Evolutionary conservation across 1,140 invertebrate genomes (phyloP).

Genomic region (Eufriesea mexicana): DNA sequence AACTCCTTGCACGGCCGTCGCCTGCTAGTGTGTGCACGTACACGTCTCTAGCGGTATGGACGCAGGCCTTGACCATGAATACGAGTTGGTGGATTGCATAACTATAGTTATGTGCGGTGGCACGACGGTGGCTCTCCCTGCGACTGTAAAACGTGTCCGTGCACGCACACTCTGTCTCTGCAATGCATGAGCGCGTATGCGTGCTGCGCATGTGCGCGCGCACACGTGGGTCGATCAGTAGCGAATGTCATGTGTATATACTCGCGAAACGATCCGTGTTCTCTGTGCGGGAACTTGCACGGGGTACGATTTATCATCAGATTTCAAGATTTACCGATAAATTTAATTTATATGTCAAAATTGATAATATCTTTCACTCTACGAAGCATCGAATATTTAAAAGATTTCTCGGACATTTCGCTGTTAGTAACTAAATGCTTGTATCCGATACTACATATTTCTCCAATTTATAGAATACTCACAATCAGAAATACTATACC

Average conservation of each 20-base stretch:
- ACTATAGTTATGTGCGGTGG: constrained; percentile 73
- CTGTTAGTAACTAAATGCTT: too few relatives aligned
- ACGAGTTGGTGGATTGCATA: constrained; percentile 76
- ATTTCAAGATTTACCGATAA: too few relatives aligned
- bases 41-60: constrained; percentile 54
- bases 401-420: too few relatives aligned
- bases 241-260: constrained; percentile 21
- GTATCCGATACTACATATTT: too few relatives aligned
- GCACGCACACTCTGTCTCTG: not conserved
- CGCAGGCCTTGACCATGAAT: constrained; percentile 78
- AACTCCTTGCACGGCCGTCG: constrained; percentile 1
- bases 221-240: constrained; percentile 56
- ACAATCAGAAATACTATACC: too few relatives aligned
- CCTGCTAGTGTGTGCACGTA: constrained; percentile 5
- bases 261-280: not conserved
- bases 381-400: too few relatives aligned
- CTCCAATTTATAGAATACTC: too few relatives aligned
- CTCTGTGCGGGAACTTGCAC: not conserved
- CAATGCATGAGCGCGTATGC: not conserved
- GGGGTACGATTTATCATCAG: too few relatives aligned
- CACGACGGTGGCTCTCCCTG: constrained; percentile 44
- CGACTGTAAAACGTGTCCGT: constrained; percentile 34
- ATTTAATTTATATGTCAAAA: too few relatives aligned
- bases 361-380: too few relatives aligned
- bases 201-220: constrained; percentile 41